Base-by-base conservation (phyloP, 2,888 invertebrate genomes). In the Tenthredo notha region DNA sequence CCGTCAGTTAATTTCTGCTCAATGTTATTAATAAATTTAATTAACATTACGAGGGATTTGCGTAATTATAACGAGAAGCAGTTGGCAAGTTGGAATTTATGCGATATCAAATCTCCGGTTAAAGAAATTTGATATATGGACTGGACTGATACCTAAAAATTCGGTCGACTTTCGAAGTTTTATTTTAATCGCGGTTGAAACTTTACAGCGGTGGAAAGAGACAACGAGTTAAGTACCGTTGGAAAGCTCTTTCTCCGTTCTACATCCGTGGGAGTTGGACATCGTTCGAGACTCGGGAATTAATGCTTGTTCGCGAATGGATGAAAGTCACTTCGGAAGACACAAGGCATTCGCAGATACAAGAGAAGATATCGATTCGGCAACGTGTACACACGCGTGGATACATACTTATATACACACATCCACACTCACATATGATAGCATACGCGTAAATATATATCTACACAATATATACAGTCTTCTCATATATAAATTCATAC, bases 401-500 rank as follows among this genome's bases (percentile, higher is more conserved):
- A 85, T 87, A 85, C 21, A 75, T 29, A 65, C 83, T 65, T 72
- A 37, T 86, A 50, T 74, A 33, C 18, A 67, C 33, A 25, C 47
- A 47, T n/a, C n/a, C 47, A 47, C 47, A 4, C 47, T 47, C 4
- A 47, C 47, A 47, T 47, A 15, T 33, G 25, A 12, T 3, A 29
- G 5, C 33, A 29, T 15, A 10, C 15, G 29, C 25, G 10, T 33
- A 21, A 2, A 33, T 15, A 67, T 29, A 10, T 67, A 67, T 18
- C 15, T 33, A 54, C 54, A 7, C n/a, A 54, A 54, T 87, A 75
- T 86, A 84, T 85, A 86, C 85, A 86, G 85, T 77, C 50, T 78
- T 58, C 86, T 86, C 86, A 86, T 85, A 88, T 87, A 86, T 58
- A 77, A 58, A 85, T 84, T 87, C 88, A 86, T 85, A 86, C 40